Base-by-base conservation (phyloP, 2,113 vertebrate genomes). In the Thamnaconus septentrionalis region DNA sequence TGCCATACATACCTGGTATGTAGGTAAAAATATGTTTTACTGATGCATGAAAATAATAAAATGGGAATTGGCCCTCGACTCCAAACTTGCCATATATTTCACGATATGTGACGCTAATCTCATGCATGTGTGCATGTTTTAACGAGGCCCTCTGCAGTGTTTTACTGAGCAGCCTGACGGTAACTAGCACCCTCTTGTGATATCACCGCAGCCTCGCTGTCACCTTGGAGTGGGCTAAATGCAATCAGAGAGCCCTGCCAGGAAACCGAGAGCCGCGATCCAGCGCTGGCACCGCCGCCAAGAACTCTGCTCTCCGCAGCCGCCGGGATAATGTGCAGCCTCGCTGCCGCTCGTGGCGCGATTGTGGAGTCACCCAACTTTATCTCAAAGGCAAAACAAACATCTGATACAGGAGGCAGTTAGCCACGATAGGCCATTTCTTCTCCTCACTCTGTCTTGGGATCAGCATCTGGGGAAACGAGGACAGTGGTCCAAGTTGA, bases 161-260 rank as follows among this genome's bases (percentile, higher is more conserved):
- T 31, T 31, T 48, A 48, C 7, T 4, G 8, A n/a, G 59, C 55
- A 59, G 53, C 18, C n/a, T 48, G 10, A 10, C 46, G 41, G 55
- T 46, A 64, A 56, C 69, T 61, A 67, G 69, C 85, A 84, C 73
- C 78, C 85, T 81, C 75, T 79, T 72, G 61, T 81, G 72, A 76
- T 61, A 69, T 59, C 71, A 62, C 47, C 10, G 31, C 60, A 31
- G 63, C 53, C 64, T 53, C 51, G 10, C 62, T 68, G 66, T 85
- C 82, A 81, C 80, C 71, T 75, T 41, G 53, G 50, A 71, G 59
- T 18, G 78, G 63, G 45, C 42, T 71, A 68, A 75, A 3, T 1
- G 9, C 56, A 59, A 55, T 61, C 78, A 49, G 64, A 48, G 63
- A 1, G 41, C 73, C 71, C 69, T 71, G 66, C 74, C 67, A 64